Percentiles rank a stretch among this genome's conserved stretches.
These are phyloP conservation scores for Cavia aperea DNA, from an alignment of 2,113 vertebrate genomes.

Conservation along the genomic window DNA sequence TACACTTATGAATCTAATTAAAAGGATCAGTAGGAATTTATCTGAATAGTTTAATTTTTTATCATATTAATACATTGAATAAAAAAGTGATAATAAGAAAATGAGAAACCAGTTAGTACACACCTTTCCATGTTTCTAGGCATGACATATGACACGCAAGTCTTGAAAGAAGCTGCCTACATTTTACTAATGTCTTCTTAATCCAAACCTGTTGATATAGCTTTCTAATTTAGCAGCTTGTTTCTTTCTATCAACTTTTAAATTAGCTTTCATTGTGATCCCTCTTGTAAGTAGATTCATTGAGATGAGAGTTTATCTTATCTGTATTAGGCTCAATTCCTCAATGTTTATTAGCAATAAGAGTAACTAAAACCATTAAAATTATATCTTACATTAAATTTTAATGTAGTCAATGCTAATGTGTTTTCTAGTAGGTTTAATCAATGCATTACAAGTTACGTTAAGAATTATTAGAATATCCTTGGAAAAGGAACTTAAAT, in stretches of 20 bases:
- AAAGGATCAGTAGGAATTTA: neutral
- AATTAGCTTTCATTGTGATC: neutral
- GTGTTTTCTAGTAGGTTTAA: neutral
- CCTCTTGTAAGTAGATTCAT: neutral
- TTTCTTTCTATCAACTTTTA: neutral
- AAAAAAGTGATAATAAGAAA: neutral
- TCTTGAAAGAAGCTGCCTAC: neutral
- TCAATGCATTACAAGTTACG: neutral
- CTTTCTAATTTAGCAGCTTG: neutral
- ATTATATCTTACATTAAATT: neutral
- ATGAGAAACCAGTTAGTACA: neutral
- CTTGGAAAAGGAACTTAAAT: neutral
- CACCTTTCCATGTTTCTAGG: neutral
- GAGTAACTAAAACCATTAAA: conserved; percentile 13
- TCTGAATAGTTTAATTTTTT: neutral
- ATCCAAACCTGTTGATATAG: neutral
- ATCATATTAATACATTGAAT: neutral
- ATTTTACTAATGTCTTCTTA: neutral
- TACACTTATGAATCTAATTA: neutral
- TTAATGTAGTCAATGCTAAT: neutral
- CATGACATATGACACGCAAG: neutral
- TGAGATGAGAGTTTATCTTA: neutral
- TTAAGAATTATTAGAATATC: neutral
- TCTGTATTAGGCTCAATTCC: neutral
- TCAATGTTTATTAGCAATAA: neutral